phyloP scores from a whole-genome alignment of 2,888 invertebrate species.

The Tenthredo livida region DNA sequence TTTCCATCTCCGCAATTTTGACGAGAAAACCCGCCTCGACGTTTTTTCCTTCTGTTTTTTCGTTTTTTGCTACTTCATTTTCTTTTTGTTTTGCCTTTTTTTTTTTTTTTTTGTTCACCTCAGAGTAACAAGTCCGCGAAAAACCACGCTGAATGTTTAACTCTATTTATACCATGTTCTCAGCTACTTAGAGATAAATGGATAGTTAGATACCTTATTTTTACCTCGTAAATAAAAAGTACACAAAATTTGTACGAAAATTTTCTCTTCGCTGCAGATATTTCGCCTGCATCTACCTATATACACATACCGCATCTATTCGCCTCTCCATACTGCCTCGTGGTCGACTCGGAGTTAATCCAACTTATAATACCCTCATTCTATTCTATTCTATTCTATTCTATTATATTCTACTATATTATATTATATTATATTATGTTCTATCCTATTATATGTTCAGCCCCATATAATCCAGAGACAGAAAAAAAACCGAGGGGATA shows the following conservation, averaged over 20 bases:
- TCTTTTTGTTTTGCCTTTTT: neutral
- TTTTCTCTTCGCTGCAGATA: neutral
- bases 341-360: neutral
- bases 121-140: neutral
- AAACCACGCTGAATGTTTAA: neutral
- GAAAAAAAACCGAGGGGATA: neutral
- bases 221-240: neutral
- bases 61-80: neutral
- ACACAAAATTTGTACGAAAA: neutral
- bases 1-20: slow-evolving; percentile 36
- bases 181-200: neutral
- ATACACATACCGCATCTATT: neutral
- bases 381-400: neutral
- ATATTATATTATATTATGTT: neutral
- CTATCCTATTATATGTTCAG: neutral
- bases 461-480: neutral
- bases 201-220: neutral
- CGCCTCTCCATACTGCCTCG: neutral
- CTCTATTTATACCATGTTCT: neutral
- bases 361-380: neutral
- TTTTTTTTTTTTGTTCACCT: neutral
- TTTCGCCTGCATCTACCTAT: neutral
- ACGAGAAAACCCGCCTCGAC: slow-evolving; percentile 3
- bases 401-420: neutral
- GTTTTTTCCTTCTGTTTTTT: neutral